Base-by-base conservation (phyloP, 2,113 vertebrate genomes). In the Hyperopisus bebe region DNA sequence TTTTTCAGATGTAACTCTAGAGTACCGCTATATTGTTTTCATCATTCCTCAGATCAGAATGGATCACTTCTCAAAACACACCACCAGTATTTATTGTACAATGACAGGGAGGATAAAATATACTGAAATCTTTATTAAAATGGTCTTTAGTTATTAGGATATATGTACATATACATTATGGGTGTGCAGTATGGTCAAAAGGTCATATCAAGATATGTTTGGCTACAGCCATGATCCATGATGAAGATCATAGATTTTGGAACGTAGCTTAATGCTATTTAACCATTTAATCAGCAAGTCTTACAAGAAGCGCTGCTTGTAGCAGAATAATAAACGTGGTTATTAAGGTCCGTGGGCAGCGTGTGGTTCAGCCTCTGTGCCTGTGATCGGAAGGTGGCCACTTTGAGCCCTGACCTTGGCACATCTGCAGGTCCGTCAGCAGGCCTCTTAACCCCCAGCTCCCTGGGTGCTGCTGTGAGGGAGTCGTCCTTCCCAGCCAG, bases 241-340 rank as follows among this genome's bases (percentile, higher is more conserved):
- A 66, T 66, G n/a, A n/a, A 66, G 24, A 66, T 66, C 24, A 9
- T n/a, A 62, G 8, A 27, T 66, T 66, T n/a, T n/a, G 50, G 50
- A 51, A 51, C 1, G 50, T 83, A 82, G 21, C 48, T 21, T 53
- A 42, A 53, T 77, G 53, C 27, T 86, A 82, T 86, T 35, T 66
- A 85, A 87, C n/a, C 84, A 27, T 91, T 88, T 24, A 89, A 94
- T 94, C 92, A 93, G 77, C 91, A 87, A 47, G 92, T 91, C 90
- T 48, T 44, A n/a, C 24, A 44, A 27, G 83, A n/a, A 31, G 47
- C 3, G 51, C 17, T 19, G 17, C 17, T 53, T 19, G n/a, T 17
- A 80, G 35, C 27, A 42, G 5, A 80, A 80, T 35, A 77, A 39
- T 35, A 80, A 80, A 35, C 74, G 0, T 39, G 42, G 7, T 42